Base-by-base conservation (phyloP, 2,888 invertebrate species). In the Tetrapedia diversipes region DNA sequence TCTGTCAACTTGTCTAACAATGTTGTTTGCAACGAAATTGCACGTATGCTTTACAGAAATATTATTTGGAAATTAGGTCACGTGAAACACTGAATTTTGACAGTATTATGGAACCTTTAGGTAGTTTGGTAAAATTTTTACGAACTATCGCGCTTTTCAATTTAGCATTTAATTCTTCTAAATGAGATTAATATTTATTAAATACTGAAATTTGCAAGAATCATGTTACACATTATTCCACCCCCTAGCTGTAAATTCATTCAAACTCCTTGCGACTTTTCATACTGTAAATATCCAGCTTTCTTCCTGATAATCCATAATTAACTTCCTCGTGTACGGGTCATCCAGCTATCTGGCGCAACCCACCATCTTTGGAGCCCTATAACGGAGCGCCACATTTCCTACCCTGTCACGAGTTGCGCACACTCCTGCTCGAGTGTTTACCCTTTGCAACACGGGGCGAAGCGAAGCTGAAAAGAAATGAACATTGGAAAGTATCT, bases 301-400 rank as follows among this genome's bases (percentile, higher is more conserved):
- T 8, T n/a, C 1, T 47, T 22, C n/a, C 27, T 8, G 11, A 29
- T 2, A 39, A 19, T 22, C 14, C 49, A 19, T 37, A 57, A 63
- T 51, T 19, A n/a, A 43, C 22, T 16, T 57, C 41, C 56, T 64
- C 56, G 63, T 27, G n/a, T 10, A 32, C 37, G 34, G 2, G 39
- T 43, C 37, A 49, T 45, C 32, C 32, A 34, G 37, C 14, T n/a
- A n/a, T n/a, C n/a, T 47, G 51, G 61, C 39, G 49, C 37, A 51
- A 47, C 51, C 76, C 77, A 76, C 77, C 77, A 78, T 76, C 65
- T 76, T 78, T 76, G 66, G 57, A 43, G 51, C 14, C 24, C 66
- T 47, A 70, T 61, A 76, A 78, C 61, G 41, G 63, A 45, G 39
- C 76, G 74, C 77, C 57, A 63, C 76, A 66, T 66, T 78, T 76